Conservation (phyloP, 2,888 invertebrate genomes). For the Steinernema scapterisci region DNA sequence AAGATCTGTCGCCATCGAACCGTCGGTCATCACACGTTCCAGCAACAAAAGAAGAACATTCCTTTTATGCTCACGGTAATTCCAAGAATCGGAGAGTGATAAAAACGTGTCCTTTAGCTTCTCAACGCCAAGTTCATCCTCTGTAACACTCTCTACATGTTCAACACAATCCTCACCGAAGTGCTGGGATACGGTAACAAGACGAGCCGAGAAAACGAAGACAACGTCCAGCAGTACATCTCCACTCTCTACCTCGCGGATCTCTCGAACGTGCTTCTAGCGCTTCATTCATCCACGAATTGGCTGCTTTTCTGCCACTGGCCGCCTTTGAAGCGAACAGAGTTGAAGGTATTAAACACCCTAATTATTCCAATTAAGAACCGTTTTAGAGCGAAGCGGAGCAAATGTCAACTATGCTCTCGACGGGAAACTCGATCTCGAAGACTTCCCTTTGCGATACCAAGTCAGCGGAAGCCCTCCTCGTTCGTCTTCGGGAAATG, state of each 20-base stretch:
- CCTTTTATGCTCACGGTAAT: slow-evolving; percentile 49
- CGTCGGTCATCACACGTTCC: slow-evolving; percentile 51
- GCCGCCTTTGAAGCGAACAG: slow-evolving; percentile 40
- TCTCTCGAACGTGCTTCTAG: slow-evolving; percentile 63
- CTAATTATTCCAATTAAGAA: neutral
- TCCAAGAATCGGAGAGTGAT: neutral
- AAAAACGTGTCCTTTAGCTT: slow-evolving; percentile 46
- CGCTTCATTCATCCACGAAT: slow-evolving; percentile 63
- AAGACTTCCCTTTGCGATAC: slow-evolving; percentile 44
- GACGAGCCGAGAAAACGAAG: slow-evolving; percentile 38
- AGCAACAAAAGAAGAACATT: slow-evolving; percentile 41
- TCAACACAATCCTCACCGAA: slow-evolving; percentile 65
- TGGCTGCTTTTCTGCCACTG: slow-evolving; percentile 66
- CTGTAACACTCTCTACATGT: slow-evolving; percentile 66
- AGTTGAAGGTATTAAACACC: slow-evolving; percentile 12
- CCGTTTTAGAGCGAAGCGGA: slow-evolving; percentile 17
- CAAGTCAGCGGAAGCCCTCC: slow-evolving; percentile 39
- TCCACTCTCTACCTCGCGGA: slow-evolving; percentile 62
- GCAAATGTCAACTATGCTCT: slow-evolving; percentile 16
- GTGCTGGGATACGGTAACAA: slow-evolving; percentile 59
- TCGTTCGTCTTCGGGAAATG: slow-evolving; percentile 40
- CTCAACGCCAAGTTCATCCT: slow-evolving; percentile 65
- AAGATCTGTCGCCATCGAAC: slow-evolving; percentile 51
- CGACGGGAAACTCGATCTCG: slow-evolving; percentile 26
- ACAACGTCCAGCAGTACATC: slow-evolving; percentile 49